Evolutionary conservation across 2,113 vertebrate species (phyloP), one percentile per base, ranked within the genome.

Genomic region (Prionailurus bengalensis): DNA sequence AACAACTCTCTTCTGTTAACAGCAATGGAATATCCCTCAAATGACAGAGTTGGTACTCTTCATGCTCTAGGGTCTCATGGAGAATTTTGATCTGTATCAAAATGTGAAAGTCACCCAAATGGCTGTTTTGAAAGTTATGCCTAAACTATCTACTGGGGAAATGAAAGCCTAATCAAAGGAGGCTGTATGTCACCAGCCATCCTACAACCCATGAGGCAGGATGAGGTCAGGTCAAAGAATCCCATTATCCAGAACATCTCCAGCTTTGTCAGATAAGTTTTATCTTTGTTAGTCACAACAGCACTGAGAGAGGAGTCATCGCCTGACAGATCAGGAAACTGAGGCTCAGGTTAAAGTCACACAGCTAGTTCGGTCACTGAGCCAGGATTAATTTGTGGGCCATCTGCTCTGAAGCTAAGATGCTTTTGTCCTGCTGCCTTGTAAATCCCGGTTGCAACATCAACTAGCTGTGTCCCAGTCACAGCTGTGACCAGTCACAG

Each of bases 401-500:
- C 45, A 15, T 76, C 31, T 42, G 68, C 79, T 82, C n/a, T 7
- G 19, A 68, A 25, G 48, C 74, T 65, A 73, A 76, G 65, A 27
- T 8, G 36, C 45, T 27, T 92, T 31, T n/a, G 12, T 82, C 29
- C 70, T 53, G 68, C 71, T 76, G 81, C 53, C 81, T 31, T 39
- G 29, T 61, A 63, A 95, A 84, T 66, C 74, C 36, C 70, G 61
- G 68, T 71, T 73, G n/a, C 16, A 23, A 31, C 39, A 53, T n/a
- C 55, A 36, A 42, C 36, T 5, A n/a, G 71, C 27, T 68, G 27
- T 7, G 9, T 31, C 70, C 66, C 45, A 51, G 78, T 33, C 55
- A 87, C 84, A 87, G 92, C 89, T 91, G 82, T 45, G 83, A 68
- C 83, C 73, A 96, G 61, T 71, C 71, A 36, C 58, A 16, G 29